A percentile compares a stretch with the other conserved stretches of the same genome.
Evolutionary conservation across 37 sponge, comb jelly and placozoan species (phyloP).

Genomic region (Aplysina aerophoba): DNA sequence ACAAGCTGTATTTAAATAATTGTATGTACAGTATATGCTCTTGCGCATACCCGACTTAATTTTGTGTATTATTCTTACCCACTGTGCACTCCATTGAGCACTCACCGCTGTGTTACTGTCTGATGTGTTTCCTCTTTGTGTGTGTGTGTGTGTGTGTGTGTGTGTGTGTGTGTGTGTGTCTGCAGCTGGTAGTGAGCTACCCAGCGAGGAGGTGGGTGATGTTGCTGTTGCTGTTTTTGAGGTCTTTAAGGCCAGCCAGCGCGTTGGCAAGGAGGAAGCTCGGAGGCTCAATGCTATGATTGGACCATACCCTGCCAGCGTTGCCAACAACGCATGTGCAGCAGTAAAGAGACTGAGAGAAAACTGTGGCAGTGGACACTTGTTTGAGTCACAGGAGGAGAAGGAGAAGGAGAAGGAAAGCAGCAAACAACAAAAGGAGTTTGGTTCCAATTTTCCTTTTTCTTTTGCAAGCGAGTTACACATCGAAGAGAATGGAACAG

Average conservation of each 20-base stretch:
- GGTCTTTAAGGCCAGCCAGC: not conserved
- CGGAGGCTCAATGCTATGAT: slow-evolving; percentile 43
- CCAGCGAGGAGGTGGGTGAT: not conserved
- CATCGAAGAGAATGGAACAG: not conserved
- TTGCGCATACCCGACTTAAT: too few relatives aligned
- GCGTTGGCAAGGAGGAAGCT: slow-evolving; percentile 25
- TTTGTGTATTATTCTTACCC: too few relatives aligned
- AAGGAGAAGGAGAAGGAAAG: not conserved
- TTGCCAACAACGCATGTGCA: slow-evolving; percentile 47
- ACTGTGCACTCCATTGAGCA: too few relatives aligned
- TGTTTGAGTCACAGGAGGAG: not conserved
- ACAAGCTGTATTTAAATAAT: not conserved
- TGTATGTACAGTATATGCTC: too few relatives aligned
- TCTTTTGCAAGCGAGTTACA: slow-evolving; percentile 15
- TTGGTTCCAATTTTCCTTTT: slow-evolving; percentile 70
- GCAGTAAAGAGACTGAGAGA: slow-evolving; percentile 42
- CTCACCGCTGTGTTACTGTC: too few relatives aligned
- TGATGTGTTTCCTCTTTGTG: too few relatives aligned
- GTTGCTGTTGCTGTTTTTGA: slow-evolving; percentile 14
- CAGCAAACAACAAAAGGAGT: slow-evolving; percentile 43
- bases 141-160: not conserved
- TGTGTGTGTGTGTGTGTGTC: too few relatives aligned
- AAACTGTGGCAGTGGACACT: not conserved
- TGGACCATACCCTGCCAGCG: slow-evolving; percentile 77
- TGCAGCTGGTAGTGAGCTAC: not conserved